These are phyloP conservation scores for Vimba vimba DNA, from an alignment of 2,113 vertebrate genomes.

Conservation along the genomic window DNA sequence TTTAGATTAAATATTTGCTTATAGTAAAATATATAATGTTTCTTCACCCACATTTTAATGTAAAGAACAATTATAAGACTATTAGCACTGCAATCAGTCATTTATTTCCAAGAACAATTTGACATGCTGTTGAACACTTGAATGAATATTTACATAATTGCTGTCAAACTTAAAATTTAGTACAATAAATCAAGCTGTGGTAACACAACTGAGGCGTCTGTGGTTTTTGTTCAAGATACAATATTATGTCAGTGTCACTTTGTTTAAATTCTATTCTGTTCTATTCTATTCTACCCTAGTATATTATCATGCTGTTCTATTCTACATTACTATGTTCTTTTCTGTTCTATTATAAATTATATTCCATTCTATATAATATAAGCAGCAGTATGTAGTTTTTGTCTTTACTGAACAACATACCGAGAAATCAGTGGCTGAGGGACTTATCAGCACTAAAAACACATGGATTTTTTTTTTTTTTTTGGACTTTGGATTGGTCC, in stretches of 20 bases:
- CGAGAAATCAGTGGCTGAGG: background rate
- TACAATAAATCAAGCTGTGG: constrained; percentile 73
- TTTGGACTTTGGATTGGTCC: background rate
- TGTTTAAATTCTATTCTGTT: background rate
- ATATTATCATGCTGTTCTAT: background rate
- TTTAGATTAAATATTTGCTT: constrained; percentile 27
- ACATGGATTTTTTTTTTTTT: background rate
- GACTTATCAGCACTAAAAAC: background rate
- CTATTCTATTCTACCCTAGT: background rate
- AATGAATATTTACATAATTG: constrained; percentile 48
- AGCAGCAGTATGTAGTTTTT: background rate
- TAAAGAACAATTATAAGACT: background rate
- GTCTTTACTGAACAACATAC: background rate
- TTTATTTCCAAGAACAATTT: constrained; percentile 47
- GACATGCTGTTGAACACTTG: constrained; percentile 41
- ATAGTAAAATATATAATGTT: background rate
- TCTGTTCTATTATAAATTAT: background rate
- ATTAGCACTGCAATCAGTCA: constrained; percentile 32
- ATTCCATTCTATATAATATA: background rate
- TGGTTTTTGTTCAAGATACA: background rate
- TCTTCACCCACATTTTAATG: constrained; percentile 28
- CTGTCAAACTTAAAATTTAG: constrained; percentile 62
- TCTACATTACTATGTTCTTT: background rate
- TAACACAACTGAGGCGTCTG: constrained; percentile 51
- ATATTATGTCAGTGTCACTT: background rate